Base-by-base conservation (phyloP, 53 echinoderm and acorn worm genomes). In the Echinarachnius parma region DNA sequence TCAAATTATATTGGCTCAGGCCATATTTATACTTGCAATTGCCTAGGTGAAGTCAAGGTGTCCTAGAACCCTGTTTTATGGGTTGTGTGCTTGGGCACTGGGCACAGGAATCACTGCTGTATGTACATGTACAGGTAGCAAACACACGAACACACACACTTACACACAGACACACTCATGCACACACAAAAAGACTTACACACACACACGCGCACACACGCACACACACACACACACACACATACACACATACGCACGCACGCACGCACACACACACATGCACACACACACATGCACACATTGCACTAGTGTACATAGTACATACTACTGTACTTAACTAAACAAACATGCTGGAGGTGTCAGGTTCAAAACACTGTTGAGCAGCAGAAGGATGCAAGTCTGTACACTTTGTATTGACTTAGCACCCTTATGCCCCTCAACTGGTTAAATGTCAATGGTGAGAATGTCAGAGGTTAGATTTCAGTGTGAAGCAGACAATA, bases 151-250 rank as follows among this genome's bases (percentile, higher is more conserved):
- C 10, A 62, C 44, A 62, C 32, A 60, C 56, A 30, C 23, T 3
- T n/a, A 62, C 9, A 35, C 5, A 59, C 28, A 75, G 42, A 42
- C 21, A 28, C 35, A 25, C 60, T 25, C 21, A 28, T 26, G 14
- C 42, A 13, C 21, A 19, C 61, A 46, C 42, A 59, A 45, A 53
- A 18, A 39, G 1, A 33, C 25, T 14, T 27, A 11, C 9, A 36
- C 31, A 29, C 19, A 39, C 32, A 21, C 58, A 56, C 35, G 57
- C 56, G 57, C 55, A 56, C 34, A 56, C 46, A 28, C 30, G 59
- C 75, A 59, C 46, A 39, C 59, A 46, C 28, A 46, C 35, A 48
- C 49, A 61, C 48, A 58, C 60, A 61, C 48, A 31, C 60, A 66
- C 29, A 29, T 31, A 66, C 18, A 66, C 31, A 31, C 52, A 69